These are phyloP conservation scores for Vipera ursinii DNA, from an alignment of 2,797 vertebrate genomes.

Conservation along the genomic window DNA sequence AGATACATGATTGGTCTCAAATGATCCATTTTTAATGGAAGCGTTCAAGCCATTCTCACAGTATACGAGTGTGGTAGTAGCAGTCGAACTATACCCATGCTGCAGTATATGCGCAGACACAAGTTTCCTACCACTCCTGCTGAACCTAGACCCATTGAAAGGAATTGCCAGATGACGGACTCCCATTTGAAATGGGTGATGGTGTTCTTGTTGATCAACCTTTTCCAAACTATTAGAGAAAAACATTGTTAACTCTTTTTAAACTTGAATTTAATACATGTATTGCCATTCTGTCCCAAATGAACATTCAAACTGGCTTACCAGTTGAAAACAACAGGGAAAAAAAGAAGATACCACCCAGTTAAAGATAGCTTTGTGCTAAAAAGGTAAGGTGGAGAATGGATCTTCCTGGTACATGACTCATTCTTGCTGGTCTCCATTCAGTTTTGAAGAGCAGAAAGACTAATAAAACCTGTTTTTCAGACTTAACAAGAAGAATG, in stretches of 20 bases:
- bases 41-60: neutral
- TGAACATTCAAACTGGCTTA: neutral
- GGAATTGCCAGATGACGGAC: neutral
- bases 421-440: neutral
- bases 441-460: neutral
- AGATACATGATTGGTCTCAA: neutral
- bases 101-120: no score
- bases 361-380: neutral
- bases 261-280: neutral
- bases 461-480: neutral
- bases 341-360: neutral
- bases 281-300: neutral
- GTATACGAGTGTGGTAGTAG: neutral
- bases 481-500: neutral
- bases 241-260: neutral
- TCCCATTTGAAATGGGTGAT: neutral
- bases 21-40: neutral
- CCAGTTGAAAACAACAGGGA: neutral
- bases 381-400: neutral
- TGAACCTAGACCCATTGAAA: neutral
- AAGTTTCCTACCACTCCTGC: neutral
- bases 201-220: neutral
- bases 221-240: neutral
- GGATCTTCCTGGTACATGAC: neutral
- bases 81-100: neutral